Percentiles rank a stretch among this genome's conserved stretches.
phyloP scores from a whole-genome alignment of 2,888 invertebrate species.

The Lissocephala sabroskyi region DNA sequence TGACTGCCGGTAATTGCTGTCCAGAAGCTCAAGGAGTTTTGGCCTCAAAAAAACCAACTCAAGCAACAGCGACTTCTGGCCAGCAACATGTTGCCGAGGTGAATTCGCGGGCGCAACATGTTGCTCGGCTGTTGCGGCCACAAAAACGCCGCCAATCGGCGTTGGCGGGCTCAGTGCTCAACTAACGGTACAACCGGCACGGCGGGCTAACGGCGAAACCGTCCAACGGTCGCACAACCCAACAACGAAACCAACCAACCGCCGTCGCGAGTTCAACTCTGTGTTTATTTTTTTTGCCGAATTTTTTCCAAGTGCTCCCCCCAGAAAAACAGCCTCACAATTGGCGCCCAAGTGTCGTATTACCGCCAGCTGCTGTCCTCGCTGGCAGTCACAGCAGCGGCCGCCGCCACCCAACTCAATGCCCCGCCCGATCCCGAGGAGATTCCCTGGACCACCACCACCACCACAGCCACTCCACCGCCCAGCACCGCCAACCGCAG shows the following conservation, averaged over 20 bases:
- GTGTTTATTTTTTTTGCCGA: background rate
- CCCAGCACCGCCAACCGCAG: background rate
- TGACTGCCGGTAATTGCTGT: too few relatives aligned
- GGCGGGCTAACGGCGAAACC: constrained; percentile 10
- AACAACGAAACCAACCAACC: background rate
- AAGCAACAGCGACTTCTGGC: too few relatives aligned
- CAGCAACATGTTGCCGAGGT: background rate
- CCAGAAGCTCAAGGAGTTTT: too few relatives aligned
- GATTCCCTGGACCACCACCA: constrained; percentile 10
- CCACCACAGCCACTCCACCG: background rate
- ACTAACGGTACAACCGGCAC: constrained; percentile 38
- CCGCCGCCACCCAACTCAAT: constrained; percentile 27
- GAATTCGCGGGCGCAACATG: background rate
- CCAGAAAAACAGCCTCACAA: constrained; percentile 44
- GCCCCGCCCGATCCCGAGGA: constrained; percentile 28
- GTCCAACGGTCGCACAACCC: background rate
- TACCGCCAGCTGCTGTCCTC: constrained; percentile 36
- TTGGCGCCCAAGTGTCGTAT: constrained; percentile 22
- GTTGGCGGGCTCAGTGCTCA: constrained; percentile 35
- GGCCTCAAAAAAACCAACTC: too few relatives aligned
- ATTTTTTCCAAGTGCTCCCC: constrained; percentile 20
- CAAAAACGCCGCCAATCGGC: constrained; percentile 10
- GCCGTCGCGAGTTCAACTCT: background rate
- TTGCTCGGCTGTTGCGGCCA: background rate
- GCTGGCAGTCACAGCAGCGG: constrained; percentile 34